Evolutionary conservation across 2,113 vertebrate genomes (phyloP).

Genomic region (Centropristis striata): DNA sequence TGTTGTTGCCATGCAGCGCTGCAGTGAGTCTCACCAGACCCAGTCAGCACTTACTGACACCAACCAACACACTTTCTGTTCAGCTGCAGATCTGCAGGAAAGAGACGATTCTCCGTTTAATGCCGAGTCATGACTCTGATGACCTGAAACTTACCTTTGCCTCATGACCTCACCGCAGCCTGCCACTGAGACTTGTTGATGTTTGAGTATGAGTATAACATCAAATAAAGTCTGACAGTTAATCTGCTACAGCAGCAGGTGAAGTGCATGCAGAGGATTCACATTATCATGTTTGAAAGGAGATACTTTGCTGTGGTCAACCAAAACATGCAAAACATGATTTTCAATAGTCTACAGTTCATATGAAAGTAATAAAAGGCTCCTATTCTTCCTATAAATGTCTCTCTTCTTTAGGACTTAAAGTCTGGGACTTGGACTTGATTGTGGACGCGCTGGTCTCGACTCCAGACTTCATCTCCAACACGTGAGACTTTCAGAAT

Average conservation of each 20-base stretch:
- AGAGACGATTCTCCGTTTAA: background rate
- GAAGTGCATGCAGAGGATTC: no score
- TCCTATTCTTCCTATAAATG: background rate
- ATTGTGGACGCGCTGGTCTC: no score
- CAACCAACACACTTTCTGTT: background rate
- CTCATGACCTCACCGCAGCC: no score
- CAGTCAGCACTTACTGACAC: background rate
- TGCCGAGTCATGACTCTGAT: background rate
- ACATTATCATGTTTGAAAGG: background rate
- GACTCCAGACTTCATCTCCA: no score
- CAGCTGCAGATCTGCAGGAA: background rate
- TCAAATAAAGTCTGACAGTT: no score
- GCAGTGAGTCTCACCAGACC: background rate
- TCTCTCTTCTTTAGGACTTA: background rate
- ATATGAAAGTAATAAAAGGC: background rate
- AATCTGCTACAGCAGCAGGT: no score
- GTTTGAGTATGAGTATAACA: no score
- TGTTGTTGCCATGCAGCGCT: slow-evolving; percentile 1
- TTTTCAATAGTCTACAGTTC: background rate
- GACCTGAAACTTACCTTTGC: no score
- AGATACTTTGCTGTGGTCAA: background rate
- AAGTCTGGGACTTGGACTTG: background rate
- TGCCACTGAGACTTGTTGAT: no score
- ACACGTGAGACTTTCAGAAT: background rate
- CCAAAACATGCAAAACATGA: background rate